Conservation (phyloP, 1,140 invertebrate genomes). For the Nasonia giraulti region DNA sequence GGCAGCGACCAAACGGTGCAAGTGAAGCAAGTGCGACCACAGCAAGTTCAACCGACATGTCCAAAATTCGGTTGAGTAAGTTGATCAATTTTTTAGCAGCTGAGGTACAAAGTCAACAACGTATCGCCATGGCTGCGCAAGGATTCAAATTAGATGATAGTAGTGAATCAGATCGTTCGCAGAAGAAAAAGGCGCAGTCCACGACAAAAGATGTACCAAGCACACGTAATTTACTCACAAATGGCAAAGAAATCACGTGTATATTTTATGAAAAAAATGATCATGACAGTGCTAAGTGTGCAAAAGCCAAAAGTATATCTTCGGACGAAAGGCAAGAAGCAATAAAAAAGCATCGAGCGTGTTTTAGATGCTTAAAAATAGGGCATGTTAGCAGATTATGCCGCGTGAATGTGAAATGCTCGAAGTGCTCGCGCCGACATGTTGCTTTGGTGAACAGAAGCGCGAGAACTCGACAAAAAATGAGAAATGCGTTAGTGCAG, state of each 20-base stretch:
- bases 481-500: background rate
- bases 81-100: constrained; percentile 58
- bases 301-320: background rate
- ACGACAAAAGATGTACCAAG: background rate
- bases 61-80: constrained; percentile 44
- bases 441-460: constrained; percentile 1
- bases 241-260: background rate
- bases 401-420: constrained; percentile 31
- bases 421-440: constrained; percentile 29
- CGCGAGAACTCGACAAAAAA: too few species aligned
- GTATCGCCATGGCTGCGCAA: constrained; percentile 53
- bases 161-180: background rate
- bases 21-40: constrained; percentile 41
- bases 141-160: constrained; percentile 37
- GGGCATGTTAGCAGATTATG: constrained; percentile 41
- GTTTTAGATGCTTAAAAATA: constrained; percentile 21
- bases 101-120: constrained; percentile 57
- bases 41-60: background rate
- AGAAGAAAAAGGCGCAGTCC: background rate
- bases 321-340: background rate
- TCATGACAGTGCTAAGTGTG: background rate
- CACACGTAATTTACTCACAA: background rate
- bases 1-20: too few species aligned
- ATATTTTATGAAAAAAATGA: background rate
- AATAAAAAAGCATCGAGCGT: background rate